phyloP scores from a whole-genome alignment of 2,113 vertebrate genomes.

The Arenaria interpres region DNA sequence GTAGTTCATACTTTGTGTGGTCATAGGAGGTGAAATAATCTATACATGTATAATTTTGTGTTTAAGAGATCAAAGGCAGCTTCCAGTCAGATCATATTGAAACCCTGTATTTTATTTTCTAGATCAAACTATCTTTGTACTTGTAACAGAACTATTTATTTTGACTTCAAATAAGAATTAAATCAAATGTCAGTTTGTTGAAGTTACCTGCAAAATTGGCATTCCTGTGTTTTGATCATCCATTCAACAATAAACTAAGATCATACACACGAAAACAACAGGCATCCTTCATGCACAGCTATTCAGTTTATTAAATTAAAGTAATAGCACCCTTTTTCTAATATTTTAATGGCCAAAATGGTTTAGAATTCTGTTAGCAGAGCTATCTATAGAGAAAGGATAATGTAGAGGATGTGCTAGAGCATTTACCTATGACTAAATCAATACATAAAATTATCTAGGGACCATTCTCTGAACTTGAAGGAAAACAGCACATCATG shows the following conservation, averaged over 20 bases:
- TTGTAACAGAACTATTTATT: constrained; percentile 3
- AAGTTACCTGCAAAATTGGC: background rate
- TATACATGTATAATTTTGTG: background rate
- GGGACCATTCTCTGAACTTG: background rate
- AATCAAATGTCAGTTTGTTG: background rate
- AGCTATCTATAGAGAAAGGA: background rate
- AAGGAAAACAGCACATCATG: background rate
- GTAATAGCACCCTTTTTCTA: background rate
- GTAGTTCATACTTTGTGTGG: background rate
- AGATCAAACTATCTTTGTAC: background rate
- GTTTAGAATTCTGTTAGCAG: background rate
- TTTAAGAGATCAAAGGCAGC: constrained; percentile 19
- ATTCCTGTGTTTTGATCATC: background rate
- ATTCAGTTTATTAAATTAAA: background rate
- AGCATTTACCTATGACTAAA: background rate
- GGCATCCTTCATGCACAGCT: background rate
- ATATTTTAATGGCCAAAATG: background rate
- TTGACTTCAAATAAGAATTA: background rate
- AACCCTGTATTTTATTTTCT: background rate
- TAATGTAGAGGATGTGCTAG: background rate
- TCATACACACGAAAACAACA: background rate
- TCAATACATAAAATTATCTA: background rate
- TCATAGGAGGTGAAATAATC: background rate
- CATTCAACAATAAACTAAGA: background rate
- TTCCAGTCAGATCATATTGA: constrained; percentile 15